Percentiles rank a stretch among this genome's conserved stretches.
Evolutionary conservation across 1,140 invertebrate genomes (phyloP).

Genomic region (Calycopis cecrops): DNA sequence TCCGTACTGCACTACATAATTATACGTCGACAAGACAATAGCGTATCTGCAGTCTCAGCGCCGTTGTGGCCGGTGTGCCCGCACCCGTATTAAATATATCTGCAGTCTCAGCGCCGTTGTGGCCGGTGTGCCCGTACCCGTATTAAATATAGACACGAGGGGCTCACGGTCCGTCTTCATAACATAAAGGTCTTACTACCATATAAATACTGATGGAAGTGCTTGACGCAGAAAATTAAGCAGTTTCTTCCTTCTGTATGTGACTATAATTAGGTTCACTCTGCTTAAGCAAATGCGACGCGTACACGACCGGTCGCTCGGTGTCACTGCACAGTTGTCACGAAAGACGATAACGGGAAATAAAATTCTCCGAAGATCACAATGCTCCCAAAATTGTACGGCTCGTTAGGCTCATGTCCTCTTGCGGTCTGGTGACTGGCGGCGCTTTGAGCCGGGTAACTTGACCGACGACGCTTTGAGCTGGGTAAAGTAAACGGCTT

Average conservation of each 20-base stretch:
- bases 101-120: no score
- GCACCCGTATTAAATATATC: no score
- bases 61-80: no score
- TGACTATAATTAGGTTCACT: slow-evolving; percentile 64
- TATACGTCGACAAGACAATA: slow-evolving; percentile 23
- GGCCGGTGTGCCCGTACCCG: slow-evolving; percentile 22
- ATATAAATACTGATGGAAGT: slow-evolving; percentile 54
- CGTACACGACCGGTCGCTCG: slow-evolving; percentile 27
- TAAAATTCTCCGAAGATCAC: no score
- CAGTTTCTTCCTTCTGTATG: slow-evolving; percentile 66
- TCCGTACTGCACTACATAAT: slow-evolving; percentile 25
- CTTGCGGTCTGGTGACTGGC: no score
- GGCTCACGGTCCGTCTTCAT: slow-evolving; percentile 29
- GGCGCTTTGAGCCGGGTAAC: no score
- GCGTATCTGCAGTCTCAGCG: no score
- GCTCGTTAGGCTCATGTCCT: no score
- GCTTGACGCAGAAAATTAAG: slow-evolving; percentile 55
- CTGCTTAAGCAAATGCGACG: slow-evolving; percentile 47
- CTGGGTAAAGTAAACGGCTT: no score
- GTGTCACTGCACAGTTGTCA: slow-evolving; percentile 28
- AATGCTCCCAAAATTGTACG: no score
- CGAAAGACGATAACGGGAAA: no score
- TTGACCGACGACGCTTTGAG: no score
- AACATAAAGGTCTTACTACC: slow-evolving; percentile 28
- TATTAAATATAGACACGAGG: slow-evolving; percentile 24